Evolutionary conservation across 2,888 invertebrate species (phyloP), one percentile per base, ranked within the genome.

Genomic region (Parnassius smintheus): DNA sequence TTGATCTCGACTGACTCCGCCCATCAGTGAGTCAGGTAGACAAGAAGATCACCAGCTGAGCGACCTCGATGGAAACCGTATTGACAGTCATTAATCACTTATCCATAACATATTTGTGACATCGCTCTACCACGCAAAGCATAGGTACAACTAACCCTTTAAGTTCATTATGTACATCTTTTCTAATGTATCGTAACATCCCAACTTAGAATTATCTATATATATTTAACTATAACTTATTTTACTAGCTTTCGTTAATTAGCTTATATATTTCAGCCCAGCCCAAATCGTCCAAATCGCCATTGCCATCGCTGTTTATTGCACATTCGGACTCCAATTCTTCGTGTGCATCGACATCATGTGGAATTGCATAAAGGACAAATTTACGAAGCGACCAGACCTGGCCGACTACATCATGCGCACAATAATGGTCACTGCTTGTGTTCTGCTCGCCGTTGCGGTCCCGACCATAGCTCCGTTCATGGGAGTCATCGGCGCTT

Each of bases 301-400:
- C 65, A 98, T 99, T 77, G 96, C 95, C 2, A 81, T 98, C 54
- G 97, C 98, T 9, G 97, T 99, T 1, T 98, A 96, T 86, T 96
- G 98, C 84, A 98, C 98, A 0, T 99, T 98, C 81, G 98, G 98
- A 8, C 94, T 99, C 13, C 99, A 99, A 88, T 98, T 99, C 88
- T 99, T 96, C 89, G 99, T 99, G 13, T 98, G 98, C 82, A 93
- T 98, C 62, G 97, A 97, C 77, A 98, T 99, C 70, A 95, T 95
- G 67, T 98, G 98, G 97, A 96, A 95, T 74, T 92, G 93, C 59
- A 91, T 98, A 59, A 96, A 97, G 78, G 94, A 96, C 0, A 93
- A 92, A 69, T 95, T 94, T 82, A 93, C 93, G 42, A 95, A 95
- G 76, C 93, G 94, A 56, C 94, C 95, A 9, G 83, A 92, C 22